Evolutionary conservation across 2,888 invertebrate genomes (phyloP).

Genomic region (Lissonota sp.): DNA sequence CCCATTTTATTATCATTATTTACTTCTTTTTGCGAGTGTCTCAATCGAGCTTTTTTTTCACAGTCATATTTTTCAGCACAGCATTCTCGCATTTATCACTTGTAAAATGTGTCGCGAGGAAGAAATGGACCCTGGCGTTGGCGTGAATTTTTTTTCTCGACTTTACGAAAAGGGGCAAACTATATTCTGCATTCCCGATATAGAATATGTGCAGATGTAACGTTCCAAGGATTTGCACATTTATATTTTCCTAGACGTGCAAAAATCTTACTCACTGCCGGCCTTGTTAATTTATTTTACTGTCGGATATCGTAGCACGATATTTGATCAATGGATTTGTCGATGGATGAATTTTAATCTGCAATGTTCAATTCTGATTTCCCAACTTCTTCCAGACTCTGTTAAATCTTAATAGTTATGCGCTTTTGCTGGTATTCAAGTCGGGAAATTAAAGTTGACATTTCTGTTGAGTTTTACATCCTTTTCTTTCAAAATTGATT

Average conservation of each 20-base stretch:
- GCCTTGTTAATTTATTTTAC: background rate
- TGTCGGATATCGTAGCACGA: slow-evolving; percentile 15
- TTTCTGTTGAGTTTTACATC: too few relatives aligned
- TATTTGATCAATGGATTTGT: slow-evolving; percentile 38
- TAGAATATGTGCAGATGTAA: slow-evolving; percentile 49
- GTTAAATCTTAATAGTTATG: too few relatives aligned
- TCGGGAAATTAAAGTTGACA: background rate
- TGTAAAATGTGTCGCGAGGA: slow-evolving; percentile 77
- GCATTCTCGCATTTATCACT: slow-evolving; percentile 83
- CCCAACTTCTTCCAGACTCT: too few relatives aligned
- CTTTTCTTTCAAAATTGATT: too few relatives aligned
- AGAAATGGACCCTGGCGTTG: slow-evolving; percentile 58
- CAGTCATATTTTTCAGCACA: slow-evolving; percentile 80
- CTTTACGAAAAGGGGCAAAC: slow-evolving; percentile 41
- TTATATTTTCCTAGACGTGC: slow-evolving; percentile 34
- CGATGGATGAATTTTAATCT: background rate
- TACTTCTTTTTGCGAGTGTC: slow-evolving; percentile 59
- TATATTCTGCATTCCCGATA: slow-evolving; percentile 53
- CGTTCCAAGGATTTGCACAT: slow-evolving; percentile 42
- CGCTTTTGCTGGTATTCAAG: background rate
- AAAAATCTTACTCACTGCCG: slow-evolving; percentile 1
- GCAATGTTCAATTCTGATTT: background rate
- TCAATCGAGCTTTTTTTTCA: slow-evolving; percentile 78
- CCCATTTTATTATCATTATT: slow-evolving; percentile 53
- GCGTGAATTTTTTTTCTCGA: slow-evolving; percentile 37